A percentile compares a stretch with the other conserved stretches of the same genome.
Evolutionary conservation across 64 coral and sea anemone genomes (phyloP).

Genomic region (Pachyseris speciosa): DNA sequence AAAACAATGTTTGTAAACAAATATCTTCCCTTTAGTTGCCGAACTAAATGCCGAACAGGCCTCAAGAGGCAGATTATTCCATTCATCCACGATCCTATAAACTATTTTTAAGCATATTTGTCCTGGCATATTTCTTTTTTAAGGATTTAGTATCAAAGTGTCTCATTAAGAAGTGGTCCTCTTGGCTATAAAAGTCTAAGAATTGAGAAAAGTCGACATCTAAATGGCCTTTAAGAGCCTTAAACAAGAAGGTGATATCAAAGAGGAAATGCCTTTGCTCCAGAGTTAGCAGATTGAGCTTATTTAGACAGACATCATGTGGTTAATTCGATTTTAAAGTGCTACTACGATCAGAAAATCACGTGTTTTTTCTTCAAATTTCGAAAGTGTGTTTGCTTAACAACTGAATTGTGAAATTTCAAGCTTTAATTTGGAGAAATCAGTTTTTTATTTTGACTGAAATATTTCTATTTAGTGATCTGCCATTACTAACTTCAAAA

Average conservation of each 20-base stretch:
- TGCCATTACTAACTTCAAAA: too few relatives aligned
- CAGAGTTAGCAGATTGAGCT: constrained; percentile 37
- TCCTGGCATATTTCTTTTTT: constrained; percentile 8
- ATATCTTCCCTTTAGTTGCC: too few relatives aligned
- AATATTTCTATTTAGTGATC: too few relatives aligned
- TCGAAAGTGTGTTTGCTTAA: too few relatives aligned
- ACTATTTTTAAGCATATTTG: background rate
- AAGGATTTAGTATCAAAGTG: constrained; percentile 1
- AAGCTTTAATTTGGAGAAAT: too few relatives aligned
- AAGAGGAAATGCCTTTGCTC: constrained; percentile 16
- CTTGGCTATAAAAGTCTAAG: constrained; percentile 40
- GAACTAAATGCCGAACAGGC: constrained; percentile 21
- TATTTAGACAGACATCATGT: constrained; percentile 25
- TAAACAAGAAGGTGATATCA: constrained; percentile 34
- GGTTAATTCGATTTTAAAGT: constrained; percentile 35
- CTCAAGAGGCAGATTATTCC: constrained; percentile 38
- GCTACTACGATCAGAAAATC: too few relatives aligned
- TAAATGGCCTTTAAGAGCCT: constrained; percentile 39
- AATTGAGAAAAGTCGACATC: constrained; percentile 43
- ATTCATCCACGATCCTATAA: constrained; percentile 45
- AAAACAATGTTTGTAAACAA: too few relatives aligned
- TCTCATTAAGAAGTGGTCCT: constrained; percentile 7
- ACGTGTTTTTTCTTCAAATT: too few relatives aligned
- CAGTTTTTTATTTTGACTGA: too few relatives aligned
- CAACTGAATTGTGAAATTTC: too few relatives aligned